phyloP scores from a whole-genome alignment of 1,140 invertebrate genomes.

The Euborellia annulipes region DNA sequence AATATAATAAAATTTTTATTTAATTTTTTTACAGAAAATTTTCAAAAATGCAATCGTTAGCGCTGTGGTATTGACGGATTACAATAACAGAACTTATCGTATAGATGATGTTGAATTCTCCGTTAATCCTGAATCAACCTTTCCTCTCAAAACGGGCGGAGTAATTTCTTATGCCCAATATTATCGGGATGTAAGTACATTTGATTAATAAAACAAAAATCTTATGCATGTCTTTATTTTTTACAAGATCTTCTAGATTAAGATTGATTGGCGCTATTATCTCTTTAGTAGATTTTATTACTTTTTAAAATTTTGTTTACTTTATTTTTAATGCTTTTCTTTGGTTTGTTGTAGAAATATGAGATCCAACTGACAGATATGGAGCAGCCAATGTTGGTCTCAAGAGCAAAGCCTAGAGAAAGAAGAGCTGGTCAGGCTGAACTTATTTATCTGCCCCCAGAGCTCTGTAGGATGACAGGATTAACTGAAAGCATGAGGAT shows the following conservation, averaged over 20 bases:
- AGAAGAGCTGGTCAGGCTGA: constrained; percentile 40
- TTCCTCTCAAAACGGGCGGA: constrained; percentile 39
- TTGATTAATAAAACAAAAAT: too few species aligned
- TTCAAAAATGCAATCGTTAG: constrained; percentile 27
- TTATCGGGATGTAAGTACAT: constrained; percentile 43
- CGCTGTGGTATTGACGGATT: constrained; percentile 33
- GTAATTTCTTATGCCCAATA: constrained; percentile 58
- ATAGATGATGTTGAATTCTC: constrained; percentile 72
- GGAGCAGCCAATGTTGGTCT: constrained; percentile 46
- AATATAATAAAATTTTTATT: background rate
- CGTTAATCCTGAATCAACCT: constrained; percentile 46
- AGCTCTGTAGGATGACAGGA: constrained; percentile 57
- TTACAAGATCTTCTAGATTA: too few species aligned
- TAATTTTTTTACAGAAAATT: constrained; percentile 21
- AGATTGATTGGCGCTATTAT: too few species aligned
- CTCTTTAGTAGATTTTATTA: too few species aligned
- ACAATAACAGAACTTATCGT: constrained; percentile 59
- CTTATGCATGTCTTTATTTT: too few species aligned
- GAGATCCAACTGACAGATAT: constrained; percentile 35
- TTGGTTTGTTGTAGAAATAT: constrained; percentile 36
- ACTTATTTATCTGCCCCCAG: constrained; percentile 49
- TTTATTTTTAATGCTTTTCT: too few species aligned
- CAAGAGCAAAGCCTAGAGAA: constrained; percentile 39
- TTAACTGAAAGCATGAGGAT: constrained; percentile 22
- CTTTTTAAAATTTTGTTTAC: too few species aligned